phyloP scores from a whole-genome alignment of 2,888 invertebrate species.

The Andrena minutula region DNA sequence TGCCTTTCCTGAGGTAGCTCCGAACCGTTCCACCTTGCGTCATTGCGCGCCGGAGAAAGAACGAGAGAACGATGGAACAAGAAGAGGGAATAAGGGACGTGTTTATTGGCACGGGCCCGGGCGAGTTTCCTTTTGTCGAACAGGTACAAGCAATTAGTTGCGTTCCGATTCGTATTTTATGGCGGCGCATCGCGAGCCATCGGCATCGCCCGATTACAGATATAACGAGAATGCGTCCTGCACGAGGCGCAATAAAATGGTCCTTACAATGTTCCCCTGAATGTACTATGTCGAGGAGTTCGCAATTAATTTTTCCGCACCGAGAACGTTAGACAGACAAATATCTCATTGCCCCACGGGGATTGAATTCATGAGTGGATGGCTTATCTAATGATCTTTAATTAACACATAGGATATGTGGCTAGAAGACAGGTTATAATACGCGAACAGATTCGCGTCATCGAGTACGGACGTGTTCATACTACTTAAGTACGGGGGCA shows the following conservation, averaged over 20 bases:
- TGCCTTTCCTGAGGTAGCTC: slow-evolving; percentile 61
- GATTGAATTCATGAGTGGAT: slow-evolving; percentile 20
- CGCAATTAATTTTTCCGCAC: slow-evolving; percentile 17
- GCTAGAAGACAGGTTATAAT: slow-evolving; percentile 10
- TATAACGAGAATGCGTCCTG: slow-evolving; percentile 39
- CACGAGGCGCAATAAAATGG: slow-evolving; percentile 35
- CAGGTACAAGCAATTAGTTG: slow-evolving; percentile 72
- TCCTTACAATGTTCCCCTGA: slow-evolving; percentile 33
- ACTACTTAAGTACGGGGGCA: slow-evolving; percentile 27
- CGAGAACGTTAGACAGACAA: not conserved
- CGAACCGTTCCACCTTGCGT: slow-evolving; percentile 63
- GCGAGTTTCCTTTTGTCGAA: slow-evolving; percentile 69
- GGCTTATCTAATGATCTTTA: slow-evolving; percentile 44
- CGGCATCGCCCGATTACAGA: slow-evolving; percentile 42
- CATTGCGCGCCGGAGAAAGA: slow-evolving; percentile 34
- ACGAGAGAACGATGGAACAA: slow-evolving; percentile 36
- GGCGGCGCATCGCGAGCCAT: slow-evolving; percentile 52
- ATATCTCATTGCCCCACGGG: not conserved
- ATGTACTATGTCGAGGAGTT: not conserved
- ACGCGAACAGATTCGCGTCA: slow-evolving; percentile 28
- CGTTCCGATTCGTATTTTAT: slow-evolving; percentile 67
- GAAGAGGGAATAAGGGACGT: slow-evolving; percentile 58
- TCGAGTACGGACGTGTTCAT: slow-evolving; percentile 10
- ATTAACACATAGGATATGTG: slow-evolving; percentile 38
- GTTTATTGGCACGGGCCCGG: slow-evolving; percentile 69